phyloP scores from a whole-genome alignment of 2,888 invertebrate species.

The Diadegma fenestrale region DNA sequence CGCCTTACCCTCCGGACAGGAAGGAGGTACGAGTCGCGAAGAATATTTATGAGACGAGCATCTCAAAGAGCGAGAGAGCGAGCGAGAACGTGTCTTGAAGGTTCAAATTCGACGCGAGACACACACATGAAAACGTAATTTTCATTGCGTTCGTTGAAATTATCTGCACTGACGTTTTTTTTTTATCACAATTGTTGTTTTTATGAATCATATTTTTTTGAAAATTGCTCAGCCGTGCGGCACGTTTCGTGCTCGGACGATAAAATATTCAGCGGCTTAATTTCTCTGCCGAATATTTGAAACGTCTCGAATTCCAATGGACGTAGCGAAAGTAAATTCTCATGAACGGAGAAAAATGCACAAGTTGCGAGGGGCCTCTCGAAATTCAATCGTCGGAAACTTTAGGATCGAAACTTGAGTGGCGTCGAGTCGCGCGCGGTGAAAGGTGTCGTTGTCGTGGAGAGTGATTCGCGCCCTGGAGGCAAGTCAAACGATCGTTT shows the following conservation, averaged over 20 bases:
- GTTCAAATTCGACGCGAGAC: neutral
- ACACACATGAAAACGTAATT: neutral
- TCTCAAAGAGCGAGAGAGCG: neutral
- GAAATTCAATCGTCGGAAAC: constrained; percentile 18
- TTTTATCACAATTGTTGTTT: neutral
- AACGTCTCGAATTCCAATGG: neutral
- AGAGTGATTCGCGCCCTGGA: constrained; percentile 10
- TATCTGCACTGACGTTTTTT: neutral
- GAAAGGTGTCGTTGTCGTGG: constrained; percentile 10
- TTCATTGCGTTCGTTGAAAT: neutral
- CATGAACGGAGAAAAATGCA: neutral
- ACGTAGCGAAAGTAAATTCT: constrained; percentile 10
- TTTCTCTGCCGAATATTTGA: neutral
- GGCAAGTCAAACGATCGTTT: neutral
- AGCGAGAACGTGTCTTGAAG: neutral
- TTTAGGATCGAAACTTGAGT: neutral
- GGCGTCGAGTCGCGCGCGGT: neutral
- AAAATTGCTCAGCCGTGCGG: neutral
- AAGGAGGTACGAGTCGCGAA: constrained; percentile 13
- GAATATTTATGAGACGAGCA: constrained; percentile 15
- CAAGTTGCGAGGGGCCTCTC: neutral
- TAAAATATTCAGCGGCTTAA: neutral
- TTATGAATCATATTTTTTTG: neutral
- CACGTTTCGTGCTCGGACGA: neutral
- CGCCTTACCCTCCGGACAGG: constrained; percentile 25